Base-by-base conservation (phyloP, 1,140 invertebrate genomes). In the Rhopalosiphum padi region DNA sequence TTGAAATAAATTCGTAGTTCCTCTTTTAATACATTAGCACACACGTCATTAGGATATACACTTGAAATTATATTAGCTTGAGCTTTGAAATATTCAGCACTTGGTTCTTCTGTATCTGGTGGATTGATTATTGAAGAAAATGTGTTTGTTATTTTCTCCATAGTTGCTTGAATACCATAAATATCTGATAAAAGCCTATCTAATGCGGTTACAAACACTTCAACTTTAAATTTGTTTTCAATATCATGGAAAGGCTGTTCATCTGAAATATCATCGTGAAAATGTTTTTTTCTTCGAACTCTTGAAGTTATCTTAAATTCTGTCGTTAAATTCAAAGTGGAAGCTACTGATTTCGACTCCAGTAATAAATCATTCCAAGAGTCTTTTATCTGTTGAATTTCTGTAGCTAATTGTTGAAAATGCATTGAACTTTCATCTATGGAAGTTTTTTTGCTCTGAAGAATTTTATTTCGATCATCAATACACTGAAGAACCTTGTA, bases 201-300 rank as follows among this genome's bases (percentile, higher is more conserved):
- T 77, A 77, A 77, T 77, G n/a, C 68, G n/a, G 68, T 77, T n/a
- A 77, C 9, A n/a, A 77, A 77, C 68, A 77, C 68, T 77, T 77
- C 68, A 77, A 77, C 68, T 77, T 77, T n/a, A 77, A 77, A 77
- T n/a, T 77, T 77, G 30, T n/a, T 77, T 77, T 77, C 30, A n/a
- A 77, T 77, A 77, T 77, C 30, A n/a, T n/a, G n/a, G 68, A 77
- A 77, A 77, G 30, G 30, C 68, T 77, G 30, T 77, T 77, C 68
- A n/a, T 77, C 68, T 77, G 2, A n/a, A 77, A 77, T 77, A 77
- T 77, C 68, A 77, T 77, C 30, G 30, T 77, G 68, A 77, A 77
- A 77, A 77, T 77, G 68, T 77, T 77, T 77, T 77, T 77, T 77
- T 77, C 30, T 77, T 77, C 68, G 68, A 77, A 77, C 68, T 77